Evolutionary conservation across 2,888 invertebrate species (phyloP), one percentile per base, ranked within the genome.

Genomic region (Odiellus spinosus): DNA sequence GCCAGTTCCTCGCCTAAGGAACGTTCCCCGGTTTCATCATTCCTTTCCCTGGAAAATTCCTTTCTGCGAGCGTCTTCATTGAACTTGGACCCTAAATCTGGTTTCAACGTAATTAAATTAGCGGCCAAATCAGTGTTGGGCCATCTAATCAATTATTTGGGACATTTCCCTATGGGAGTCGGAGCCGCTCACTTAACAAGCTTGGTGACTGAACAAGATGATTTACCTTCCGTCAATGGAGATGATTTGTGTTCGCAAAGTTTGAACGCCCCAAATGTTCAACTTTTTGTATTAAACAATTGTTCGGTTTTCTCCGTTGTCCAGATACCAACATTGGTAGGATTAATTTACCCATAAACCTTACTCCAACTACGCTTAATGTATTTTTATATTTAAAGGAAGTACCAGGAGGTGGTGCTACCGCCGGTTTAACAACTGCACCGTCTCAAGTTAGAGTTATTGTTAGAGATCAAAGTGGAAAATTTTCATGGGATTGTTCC

Each of bases 401-500:
- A 58, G 71, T 80, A 53, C 82, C 86, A 0, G 80, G 80, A 1
- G 80, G 80, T 18, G 80, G 81, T 34, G 77, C 78, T 14, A 80
- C 81, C 1, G 73, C 77, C 59, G 85, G 83, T 11, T 67, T 87
- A 33, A 74, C 78, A 45, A 83, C 84, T 1, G 82, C 83, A 4
- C 78, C 80, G 57, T 80, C 81, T 42, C 62, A 72, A 48, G 85
- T 86, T 46, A 74, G 95, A 33, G 78, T 93, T 18, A 69, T 95
- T 12, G 69, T 93, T 50, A 74, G 95, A 8, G 91, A 93, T 68
- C 73, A 91, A 46, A 82, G 85, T 26, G 93, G 95, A 42, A 95
- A 93, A 69, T 84, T 86, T 43, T 86, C 87, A 59, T 95, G 95
- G 93, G 93, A 95, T 67, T 86, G 86, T 35, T 84, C 88, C 1